Evolutionary conservation across 1,140 invertebrate genomes (phyloP).

Genomic region (Pararge aegeria): DNA sequence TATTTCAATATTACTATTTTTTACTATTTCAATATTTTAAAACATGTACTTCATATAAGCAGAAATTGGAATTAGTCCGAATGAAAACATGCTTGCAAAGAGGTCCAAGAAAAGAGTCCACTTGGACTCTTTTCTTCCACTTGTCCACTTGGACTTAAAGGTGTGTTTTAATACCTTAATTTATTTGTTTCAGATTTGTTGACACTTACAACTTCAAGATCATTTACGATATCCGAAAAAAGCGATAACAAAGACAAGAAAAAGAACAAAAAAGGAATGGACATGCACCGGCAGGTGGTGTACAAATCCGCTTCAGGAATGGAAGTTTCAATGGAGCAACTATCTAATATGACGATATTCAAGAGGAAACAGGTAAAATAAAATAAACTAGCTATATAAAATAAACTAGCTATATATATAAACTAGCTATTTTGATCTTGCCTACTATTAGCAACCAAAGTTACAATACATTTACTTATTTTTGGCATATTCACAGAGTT

Average conservation of each 20-base stretch:
- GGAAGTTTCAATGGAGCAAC: constrained; percentile 81
- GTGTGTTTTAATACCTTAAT: too few species aligned
- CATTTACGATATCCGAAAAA: constrained; percentile 67
- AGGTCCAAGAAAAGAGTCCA: too few species aligned
- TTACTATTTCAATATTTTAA: too few species aligned
- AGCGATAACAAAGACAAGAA: constrained; percentile 54
- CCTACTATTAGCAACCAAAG: too few species aligned
- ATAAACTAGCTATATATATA: not conserved
- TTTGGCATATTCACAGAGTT: too few species aligned
- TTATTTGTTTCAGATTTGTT: constrained; percentile 46
- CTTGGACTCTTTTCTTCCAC: too few species aligned
- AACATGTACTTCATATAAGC: too few species aligned
- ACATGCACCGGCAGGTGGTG: constrained; percentile 73
- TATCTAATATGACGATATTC: constrained; percentile 87
- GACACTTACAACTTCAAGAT: constrained; percentile 58
- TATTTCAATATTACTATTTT: too few species aligned
- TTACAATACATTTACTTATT: too few species aligned
- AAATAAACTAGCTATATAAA: not conserved
- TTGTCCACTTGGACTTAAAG: too few species aligned
- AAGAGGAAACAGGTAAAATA: constrained; percentile 74
- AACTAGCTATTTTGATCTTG: not conserved
- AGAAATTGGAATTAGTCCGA: too few species aligned
- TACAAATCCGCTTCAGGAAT: constrained; percentile 76
- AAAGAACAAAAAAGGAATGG: constrained; percentile 70
- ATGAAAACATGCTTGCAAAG: too few species aligned